Evolutionary conservation across 2,797 vertebrate genomes (phyloP).

Genomic region (Jordanella pulchra): DNA sequence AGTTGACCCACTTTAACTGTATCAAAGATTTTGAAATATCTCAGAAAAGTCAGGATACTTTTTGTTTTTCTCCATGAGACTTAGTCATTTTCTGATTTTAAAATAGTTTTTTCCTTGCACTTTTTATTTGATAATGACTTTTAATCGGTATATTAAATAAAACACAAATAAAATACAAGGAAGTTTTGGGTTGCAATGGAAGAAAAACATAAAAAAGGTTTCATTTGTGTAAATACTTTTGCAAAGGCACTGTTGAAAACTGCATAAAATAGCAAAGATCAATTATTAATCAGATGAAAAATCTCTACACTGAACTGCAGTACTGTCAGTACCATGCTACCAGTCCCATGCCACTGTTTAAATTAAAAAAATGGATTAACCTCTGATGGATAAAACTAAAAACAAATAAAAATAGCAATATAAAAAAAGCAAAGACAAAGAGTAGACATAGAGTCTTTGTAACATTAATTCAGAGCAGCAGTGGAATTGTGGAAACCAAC

Average conservation of each 20-base stretch:
- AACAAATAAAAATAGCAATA: conserved; percentile 3
- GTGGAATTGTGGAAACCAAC: background rate
- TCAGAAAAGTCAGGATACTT: no score
- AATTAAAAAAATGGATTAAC: background rate
- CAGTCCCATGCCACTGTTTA: background rate
- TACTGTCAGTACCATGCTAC: background rate
- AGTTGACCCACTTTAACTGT: no score
- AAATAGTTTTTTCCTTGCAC: no score
- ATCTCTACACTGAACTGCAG: background rate
- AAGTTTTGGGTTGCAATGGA: background rate
- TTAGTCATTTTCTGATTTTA: background rate
- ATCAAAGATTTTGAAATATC: no score
- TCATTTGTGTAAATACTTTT: background rate
- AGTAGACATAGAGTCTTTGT: conserved; percentile 22
- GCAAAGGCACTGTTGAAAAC: background rate
- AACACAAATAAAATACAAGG: background rate
- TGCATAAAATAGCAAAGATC: background rate
- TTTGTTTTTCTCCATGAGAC: no score
- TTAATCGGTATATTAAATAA: background rate
- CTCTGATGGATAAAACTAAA: background rate
- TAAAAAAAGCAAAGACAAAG: conserved; percentile 2
- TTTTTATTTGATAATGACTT: background rate
- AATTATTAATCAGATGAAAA: background rate
- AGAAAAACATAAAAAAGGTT: background rate
- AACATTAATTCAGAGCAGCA: conserved; percentile 9